These are phyloP conservation scores for Tringa solitaria DNA, from an alignment of 2,113 vertebrate species.

Conservation along the genomic window DNA sequence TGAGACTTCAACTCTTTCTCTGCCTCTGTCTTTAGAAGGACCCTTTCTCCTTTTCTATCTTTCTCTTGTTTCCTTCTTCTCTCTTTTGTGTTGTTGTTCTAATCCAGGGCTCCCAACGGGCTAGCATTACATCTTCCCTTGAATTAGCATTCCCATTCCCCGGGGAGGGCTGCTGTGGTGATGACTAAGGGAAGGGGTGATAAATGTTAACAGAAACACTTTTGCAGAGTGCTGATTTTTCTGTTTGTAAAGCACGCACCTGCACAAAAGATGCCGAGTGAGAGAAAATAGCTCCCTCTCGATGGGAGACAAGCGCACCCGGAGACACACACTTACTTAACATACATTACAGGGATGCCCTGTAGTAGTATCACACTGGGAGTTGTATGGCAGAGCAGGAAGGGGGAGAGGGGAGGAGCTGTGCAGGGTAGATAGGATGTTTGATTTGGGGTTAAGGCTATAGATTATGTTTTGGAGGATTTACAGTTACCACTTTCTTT, in stretches of 20 bases:
- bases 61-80: background rate
- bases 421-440: background rate
- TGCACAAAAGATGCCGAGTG: slow-evolving; percentile 70
- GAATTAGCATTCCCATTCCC: slow-evolving; percentile 67
- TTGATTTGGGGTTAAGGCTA: background rate
- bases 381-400: background rate
- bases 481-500: background rate
- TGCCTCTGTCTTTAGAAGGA: background rate
- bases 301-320: slow-evolving; percentile 20
- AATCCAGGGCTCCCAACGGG: slow-evolving; percentile 26
- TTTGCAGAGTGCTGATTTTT: slow-evolving; percentile 76
- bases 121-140: slow-evolving; percentile 63
- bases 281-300: slow-evolving; percentile 65
- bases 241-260: slow-evolving; percentile 69
- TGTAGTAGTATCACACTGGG: slow-evolving; percentile 2
- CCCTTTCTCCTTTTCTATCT: background rate
- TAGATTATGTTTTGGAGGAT: background rate
- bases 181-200: slow-evolving; percentile 75
- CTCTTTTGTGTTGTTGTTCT: background rate
- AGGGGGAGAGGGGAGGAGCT: background rate
- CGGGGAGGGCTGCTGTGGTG: slow-evolving; percentile 29
- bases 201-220: slow-evolving; percentile 77
- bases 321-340: slow-evolving; percentile 15
- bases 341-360: slow-evolving; percentile 49
- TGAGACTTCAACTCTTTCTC: slow-evolving; percentile 4